Conservation (phyloP, 2,797 vertebrate genomes). For the Poecile montanus region DNA sequence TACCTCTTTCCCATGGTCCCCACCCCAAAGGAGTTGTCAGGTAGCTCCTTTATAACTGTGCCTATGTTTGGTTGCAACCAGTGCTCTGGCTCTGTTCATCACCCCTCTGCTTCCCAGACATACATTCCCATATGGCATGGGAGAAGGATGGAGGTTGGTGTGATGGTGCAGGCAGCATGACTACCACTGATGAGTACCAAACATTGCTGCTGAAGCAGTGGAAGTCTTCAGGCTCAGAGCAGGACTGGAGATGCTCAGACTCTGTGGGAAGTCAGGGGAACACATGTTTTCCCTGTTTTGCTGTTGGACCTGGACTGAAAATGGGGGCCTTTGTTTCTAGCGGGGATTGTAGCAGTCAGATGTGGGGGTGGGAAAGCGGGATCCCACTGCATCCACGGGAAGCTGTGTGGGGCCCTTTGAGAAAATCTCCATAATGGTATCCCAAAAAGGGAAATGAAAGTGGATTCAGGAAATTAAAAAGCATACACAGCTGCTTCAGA, state of each 20-base stretch:
- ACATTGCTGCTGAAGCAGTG: neutral
- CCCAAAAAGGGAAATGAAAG: neutral
- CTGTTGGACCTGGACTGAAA: neutral
- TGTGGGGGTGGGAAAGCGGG: rapidly evolving
- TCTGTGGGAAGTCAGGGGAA: neutral
- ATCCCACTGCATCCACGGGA: rapidly evolving
- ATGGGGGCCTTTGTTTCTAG: neutral
- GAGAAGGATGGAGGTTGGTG: neutral
- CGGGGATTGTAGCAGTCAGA: neutral
- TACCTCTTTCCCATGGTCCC: neutral
- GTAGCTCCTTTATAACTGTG: neutral
- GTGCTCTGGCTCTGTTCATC: neutral
- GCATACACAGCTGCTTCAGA: neutral
- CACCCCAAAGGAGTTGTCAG: neutral
- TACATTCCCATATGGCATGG: rapidly evolving
- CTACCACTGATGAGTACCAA: neutral
- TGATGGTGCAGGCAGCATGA: neutral
- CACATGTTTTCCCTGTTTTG: neutral
- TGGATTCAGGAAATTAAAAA: neutral
- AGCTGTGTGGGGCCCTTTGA: rapidly evolving
- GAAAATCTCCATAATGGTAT: neutral
- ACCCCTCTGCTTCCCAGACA: neutral
- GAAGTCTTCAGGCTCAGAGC: neutral
- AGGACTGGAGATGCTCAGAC: neutral
- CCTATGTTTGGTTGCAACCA: neutral